phyloP scores from a whole-genome alignment of 2,888 invertebrate species.

The Cetonia aurata region DNA sequence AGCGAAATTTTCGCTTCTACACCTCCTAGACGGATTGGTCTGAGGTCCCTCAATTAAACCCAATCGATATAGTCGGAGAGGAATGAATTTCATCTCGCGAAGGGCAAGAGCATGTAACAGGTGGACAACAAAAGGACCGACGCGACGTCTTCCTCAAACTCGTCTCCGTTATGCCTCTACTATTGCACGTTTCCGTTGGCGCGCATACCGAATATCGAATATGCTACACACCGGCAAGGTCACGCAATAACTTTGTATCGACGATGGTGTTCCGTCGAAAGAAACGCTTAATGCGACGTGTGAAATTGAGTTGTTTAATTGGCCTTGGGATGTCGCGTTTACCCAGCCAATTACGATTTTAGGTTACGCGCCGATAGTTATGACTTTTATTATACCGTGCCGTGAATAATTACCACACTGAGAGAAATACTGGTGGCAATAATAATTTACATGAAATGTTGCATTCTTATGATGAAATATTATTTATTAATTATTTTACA shows the following conservation, averaged over 20 bases:
- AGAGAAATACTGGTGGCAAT: too few species aligned
- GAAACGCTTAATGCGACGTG: constrained; percentile 18
- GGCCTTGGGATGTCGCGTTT: constrained; percentile 29
- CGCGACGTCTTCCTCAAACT: constrained; percentile 13
- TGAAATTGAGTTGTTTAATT: constrained; percentile 33
- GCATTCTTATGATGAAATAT: too few species aligned
- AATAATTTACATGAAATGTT: too few species aligned
- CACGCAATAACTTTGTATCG: constrained; percentile 25
- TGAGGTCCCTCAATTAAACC: constrained; percentile 26
- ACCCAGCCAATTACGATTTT: constrained; percentile 27
- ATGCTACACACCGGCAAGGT: constrained; percentile 6
- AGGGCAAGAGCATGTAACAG: constrained; percentile 19
- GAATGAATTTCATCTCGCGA: constrained; percentile 19
- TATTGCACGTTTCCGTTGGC: constrained; percentile 3
- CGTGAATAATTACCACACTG: too few species aligned
- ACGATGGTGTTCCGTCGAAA: constrained; percentile 21
- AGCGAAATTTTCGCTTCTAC: too few species aligned
- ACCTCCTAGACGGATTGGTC: too few species aligned
- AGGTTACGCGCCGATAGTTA: constrained; percentile 13
- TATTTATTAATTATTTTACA: too few species aligned
- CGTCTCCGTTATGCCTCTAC: constrained; percentile 1
- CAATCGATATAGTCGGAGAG: constrained; percentile 22
- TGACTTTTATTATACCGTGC: too few species aligned
- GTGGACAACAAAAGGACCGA: constrained; percentile 33
- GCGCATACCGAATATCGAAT: too few species aligned